Evolutionary conservation across 2,888 invertebrate species (phyloP), one percentile per base, ranked within the genome.

Genomic region (Leptopilina syphax): DNA sequence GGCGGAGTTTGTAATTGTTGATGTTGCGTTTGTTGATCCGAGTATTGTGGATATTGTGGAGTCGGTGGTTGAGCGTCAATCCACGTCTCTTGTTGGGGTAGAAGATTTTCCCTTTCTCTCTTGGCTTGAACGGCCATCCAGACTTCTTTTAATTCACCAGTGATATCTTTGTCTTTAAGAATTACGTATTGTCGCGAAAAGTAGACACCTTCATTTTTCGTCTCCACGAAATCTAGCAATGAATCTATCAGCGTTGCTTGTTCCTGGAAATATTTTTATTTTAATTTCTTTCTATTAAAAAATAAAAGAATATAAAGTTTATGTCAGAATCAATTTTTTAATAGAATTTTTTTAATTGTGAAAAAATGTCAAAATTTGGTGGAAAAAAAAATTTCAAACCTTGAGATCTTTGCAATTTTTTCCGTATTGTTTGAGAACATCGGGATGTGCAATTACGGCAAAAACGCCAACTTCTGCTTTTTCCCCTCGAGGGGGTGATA

Each of bases 381-480:
- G 18, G 18, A 18, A 18, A 18, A 18, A 18, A 1, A n/a, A 73
- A 57, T 27, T 27, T 57, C 0, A 4, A 54, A 94, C 95, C 87
- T 94, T 93, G 65, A 93, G 92, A 90, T 95, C 95, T 57, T 93
- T 92, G 85, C 95, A 94, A 90, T 95, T 95, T 85, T 96, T 95
- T 60, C 95, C 96, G 86, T 94, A 95, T 67, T 94, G 93, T 89
- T 94, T 94, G 63, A 95, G 92, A 83, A 96, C 94, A 85, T 95
- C 95, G 1, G 96, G 95, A 91, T 95, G 95, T 0, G 95, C 95
- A 94, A 96, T 95, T 2, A 96, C 95, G 24, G 95, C 96, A 91
- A 95, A 96, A 8, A 95, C 95, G 60, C 94, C 92, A 0, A 94
- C 93, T 13, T 95, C 94, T 82, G 94, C 94, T 81, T 92, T 92